phyloP scores from a whole-genome alignment of 2,797 vertebrate genomes.

The Iguana delicatissima region DNA sequence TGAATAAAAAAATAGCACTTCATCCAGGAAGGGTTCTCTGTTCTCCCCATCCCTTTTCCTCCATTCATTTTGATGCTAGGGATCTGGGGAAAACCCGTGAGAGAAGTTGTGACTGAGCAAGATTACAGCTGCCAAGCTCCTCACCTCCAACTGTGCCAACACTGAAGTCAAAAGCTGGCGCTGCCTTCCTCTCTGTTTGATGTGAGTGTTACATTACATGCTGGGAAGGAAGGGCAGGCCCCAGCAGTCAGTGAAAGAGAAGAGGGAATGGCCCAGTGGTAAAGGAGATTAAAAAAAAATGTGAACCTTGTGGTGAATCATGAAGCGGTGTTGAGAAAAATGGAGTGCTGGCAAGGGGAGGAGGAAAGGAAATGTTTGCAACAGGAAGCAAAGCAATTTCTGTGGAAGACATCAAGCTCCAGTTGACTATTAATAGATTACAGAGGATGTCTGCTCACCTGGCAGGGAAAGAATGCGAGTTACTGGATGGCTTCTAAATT shows the following conservation, averaged over 20 bases:
- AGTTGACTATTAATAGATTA: background rate
- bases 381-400: background rate
- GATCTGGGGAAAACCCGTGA: conserved; percentile 60
- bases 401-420: conserved; percentile 41
- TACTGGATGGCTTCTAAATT: background rate
- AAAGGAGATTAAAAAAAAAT: conserved; percentile 40
- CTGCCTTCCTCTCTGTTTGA: conserved; percentile 60
- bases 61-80: conserved; percentile 62
- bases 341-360: background rate
- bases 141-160: conserved; percentile 44
- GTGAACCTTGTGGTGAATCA: conserved; percentile 48
- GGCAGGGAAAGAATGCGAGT: conserved; percentile 23
- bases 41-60: conserved; percentile 12
- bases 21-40: background rate
- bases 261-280: conserved; percentile 51
- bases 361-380: conserved; percentile 52
- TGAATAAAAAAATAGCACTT: conserved; percentile 31
- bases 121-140: conserved; percentile 56
- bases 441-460: background rate
- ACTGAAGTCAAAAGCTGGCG: conserved; percentile 70
- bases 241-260: conserved; percentile 49
- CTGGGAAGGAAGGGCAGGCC: conserved; percentile 54
- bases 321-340: conserved; percentile 29
- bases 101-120: conserved; percentile 64
- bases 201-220: conserved; percentile 59